Evolutionary conservation across 2,888 invertebrate species (phyloP), one percentile per base, ranked within the genome.

Genomic region (Ryuthela nishihirai): DNA sequence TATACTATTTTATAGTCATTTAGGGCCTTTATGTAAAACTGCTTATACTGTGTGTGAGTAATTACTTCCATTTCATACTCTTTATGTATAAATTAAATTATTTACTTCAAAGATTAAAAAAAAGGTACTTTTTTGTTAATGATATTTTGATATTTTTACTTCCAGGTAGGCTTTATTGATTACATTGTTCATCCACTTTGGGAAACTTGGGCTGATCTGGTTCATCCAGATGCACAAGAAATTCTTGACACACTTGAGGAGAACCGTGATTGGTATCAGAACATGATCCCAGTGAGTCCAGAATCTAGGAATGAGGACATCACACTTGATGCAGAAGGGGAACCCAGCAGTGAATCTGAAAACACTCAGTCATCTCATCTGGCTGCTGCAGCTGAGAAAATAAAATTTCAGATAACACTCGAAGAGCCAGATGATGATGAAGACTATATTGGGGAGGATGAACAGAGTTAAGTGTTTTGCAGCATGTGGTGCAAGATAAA

Each of bases 141-240:
- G n/a, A n/a, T n/a, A n/a, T n/a, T n/a, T n/a, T n/a, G n/a, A n/a
- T n/a, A 10, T 46, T 32, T 15, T 32, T 21, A 17, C 9, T 32
- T 46, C 23, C 20, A 66, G 66, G 66, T 66, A 26, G 64, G 66
- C 10, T 67, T 67, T 39, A 67, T 67, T 40, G 98, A 99, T 79
- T 99, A 97, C 78, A 99, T 99, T 73, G 98, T 98, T 34, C 98
- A 99, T 78, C 99, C 99, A 2, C 79, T 99, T 63, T 99, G 97
- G 94, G 99, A 99, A 77, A 98, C 98, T 46, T 99, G 99, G 99
- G 97, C 94, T 7, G 98, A 99, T 76, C 81, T 99, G 65, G 98
- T 99, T 40, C 95, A 97, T 77, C 98, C 99, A 3, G 98, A 99
- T 74, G 98, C 98, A 43, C 97, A 98, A 78, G 90, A 94, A 68